These are phyloP conservation scores for Acomys russatus DNA, from an alignment of 2,797 vertebrate genomes.

Conservation along the genomic window DNA sequence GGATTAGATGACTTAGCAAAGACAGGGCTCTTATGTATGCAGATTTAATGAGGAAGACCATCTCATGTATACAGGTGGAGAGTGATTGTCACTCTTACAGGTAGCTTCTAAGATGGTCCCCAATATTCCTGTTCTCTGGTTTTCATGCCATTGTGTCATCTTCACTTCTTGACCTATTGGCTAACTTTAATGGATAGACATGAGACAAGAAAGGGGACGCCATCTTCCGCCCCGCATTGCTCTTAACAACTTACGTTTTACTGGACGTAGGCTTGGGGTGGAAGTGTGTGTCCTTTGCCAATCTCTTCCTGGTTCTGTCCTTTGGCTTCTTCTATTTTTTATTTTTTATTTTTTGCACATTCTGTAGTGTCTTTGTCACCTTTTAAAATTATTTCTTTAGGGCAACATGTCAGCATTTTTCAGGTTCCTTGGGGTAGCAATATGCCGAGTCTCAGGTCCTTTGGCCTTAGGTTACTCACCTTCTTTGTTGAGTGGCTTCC, in stretches of 20 bases:
- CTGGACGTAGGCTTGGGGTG: neutral
- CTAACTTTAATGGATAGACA: constrained; percentile 6
- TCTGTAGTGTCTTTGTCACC: neutral
- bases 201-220: neutral
- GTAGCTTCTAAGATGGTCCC: neutral
- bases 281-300: neutral
- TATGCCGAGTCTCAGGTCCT: neutral
- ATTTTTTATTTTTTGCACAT: too few relatives aligned
- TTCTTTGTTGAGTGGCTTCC: neutral
- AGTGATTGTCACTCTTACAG: neutral
- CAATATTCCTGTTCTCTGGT: neutral
- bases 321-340: neutral
- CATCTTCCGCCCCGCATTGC: neutral
- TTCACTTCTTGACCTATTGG: neutral
- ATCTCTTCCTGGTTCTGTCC: neutral
- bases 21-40: neutral
- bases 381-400: neutral
- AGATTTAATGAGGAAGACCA: too few relatives aligned
- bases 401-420: neutral
- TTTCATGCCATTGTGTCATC: neutral
- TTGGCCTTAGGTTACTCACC: neutral
- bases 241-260: neutral
- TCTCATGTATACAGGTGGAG: too few relatives aligned
- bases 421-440: neutral
- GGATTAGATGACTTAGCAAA: neutral